These are phyloP conservation scores for Sphaerolaimus hirsutus DNA, from an alignment of 2,888 invertebrate species.

Conservation along the genomic window DNA sequence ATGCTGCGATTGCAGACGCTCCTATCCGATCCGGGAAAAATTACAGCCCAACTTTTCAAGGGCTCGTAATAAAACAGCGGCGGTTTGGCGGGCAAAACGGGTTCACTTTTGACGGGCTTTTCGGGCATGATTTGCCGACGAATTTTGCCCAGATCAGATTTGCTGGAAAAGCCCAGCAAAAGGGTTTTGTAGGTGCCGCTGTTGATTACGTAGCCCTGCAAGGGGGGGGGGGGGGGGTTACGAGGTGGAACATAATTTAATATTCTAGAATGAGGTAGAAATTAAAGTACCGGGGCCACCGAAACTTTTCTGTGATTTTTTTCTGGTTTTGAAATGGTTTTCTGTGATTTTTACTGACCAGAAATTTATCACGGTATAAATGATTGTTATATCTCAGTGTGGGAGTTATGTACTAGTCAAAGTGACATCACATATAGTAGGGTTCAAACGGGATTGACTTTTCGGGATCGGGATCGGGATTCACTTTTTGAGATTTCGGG, in stretches of 20 bases:
- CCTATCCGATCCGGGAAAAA: slow-evolving; percentile 57
- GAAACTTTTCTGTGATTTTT: too few species aligned
- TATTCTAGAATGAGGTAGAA: too few species aligned
- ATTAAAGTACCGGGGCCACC: too few species aligned
- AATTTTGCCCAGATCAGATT: neutral
- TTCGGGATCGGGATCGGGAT: too few species aligned
- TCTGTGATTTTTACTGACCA: too few species aligned
- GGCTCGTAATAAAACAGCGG: slow-evolving; percentile 18
- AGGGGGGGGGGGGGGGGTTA: too few species aligned
- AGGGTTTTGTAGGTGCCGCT: slow-evolving; percentile 72
- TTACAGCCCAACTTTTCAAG: slow-evolving; percentile 37
- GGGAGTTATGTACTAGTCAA: neutral
- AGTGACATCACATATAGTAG: neutral
- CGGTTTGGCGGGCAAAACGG: neutral
- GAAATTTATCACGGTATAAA: too few species aligned
- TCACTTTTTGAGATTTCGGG: too few species aligned
- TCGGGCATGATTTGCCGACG: neutral
- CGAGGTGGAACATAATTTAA: too few species aligned
- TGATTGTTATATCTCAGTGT: neutral
- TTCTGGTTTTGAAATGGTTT: too few species aligned
- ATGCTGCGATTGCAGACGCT: slow-evolving; percentile 58
- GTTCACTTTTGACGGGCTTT: too few species aligned
- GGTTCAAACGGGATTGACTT: too few species aligned
- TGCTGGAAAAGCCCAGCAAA: slow-evolving; percentile 41
- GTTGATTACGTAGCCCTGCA: slow-evolving; percentile 39